Base-by-base conservation (phyloP, 2,888 invertebrate genomes). In the Ochropleura plecta region DNA sequence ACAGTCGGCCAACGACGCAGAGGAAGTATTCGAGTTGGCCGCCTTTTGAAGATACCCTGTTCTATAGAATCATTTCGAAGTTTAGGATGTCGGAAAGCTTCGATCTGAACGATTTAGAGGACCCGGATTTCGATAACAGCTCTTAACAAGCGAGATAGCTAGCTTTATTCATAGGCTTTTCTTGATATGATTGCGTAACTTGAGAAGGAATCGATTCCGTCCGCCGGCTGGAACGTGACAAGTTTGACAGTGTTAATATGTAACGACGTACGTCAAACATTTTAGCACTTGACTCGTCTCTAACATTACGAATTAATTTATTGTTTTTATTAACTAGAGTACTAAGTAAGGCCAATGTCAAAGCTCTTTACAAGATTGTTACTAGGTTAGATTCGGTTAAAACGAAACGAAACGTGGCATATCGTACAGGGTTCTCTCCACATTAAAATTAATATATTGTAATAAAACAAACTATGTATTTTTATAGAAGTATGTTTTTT, bases 11-110 rank as follows among this genome's bases (percentile, higher is more conserved):
- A 0, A 59, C 79, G 0, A 59, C 79, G 0, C 87, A 82, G 53
- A 87, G 93, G 6, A 73, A 91, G n/a, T 91, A 93, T 48, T 87
- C 91, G 0, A 95, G 94, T 5, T 96, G 96, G 96, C 96, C 96
- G 0, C 96, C 96, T 0, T 95, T 91, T 44, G 96, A 96, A 69
- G 92, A 95, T 16, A 92, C 95, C 0, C 30, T 96, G 18, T 95
- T 95, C 79, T 96, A 95, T 71, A 93, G 90, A 49, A 92, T 96
- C 3, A 91, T 96, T 18, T 94, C 96, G 0, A 93, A 95, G 73
- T 96, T 96, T 80, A 91, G 95, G 67, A 94, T 95, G 93, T 94
- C 96, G 0, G 95, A 96, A 20, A 96, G 96, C 79, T 96, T 96
- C 63, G 96, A 96, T 89, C 91, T 93, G 0, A 95, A 91, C 63